Evolutionary conservation across 2,113 vertebrate species (phyloP).

Genomic region (Ceyx cyanopectus): DNA sequence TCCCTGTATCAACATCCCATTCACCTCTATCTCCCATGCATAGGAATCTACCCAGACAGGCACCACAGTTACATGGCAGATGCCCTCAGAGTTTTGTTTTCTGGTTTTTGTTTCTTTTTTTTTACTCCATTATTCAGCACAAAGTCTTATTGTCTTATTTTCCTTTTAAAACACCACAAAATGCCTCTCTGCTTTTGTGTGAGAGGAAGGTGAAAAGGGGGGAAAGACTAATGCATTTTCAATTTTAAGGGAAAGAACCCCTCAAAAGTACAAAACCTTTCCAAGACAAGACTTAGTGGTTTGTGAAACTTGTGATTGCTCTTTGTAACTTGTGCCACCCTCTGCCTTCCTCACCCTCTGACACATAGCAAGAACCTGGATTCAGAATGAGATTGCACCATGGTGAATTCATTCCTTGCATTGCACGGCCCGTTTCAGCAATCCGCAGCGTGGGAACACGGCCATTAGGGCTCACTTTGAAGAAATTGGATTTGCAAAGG

Average conservation of each 20-base stretch:
- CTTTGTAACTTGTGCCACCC: background rate
- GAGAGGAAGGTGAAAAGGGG: background rate
- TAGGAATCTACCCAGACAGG: background rate
- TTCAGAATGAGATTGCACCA: constrained; percentile 62
- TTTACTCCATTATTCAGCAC: background rate
- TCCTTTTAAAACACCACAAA: background rate
- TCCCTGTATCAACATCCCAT: background rate
- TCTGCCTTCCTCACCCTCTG: constrained; percentile 55
- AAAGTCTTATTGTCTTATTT: background rate
- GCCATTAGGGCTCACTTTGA: constrained; percentile 49
- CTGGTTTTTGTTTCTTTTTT: background rate
- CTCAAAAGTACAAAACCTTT: background rate
- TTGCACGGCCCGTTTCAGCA: constrained; percentile 45
- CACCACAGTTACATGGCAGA: background rate
- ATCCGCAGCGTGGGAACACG: constrained; percentile 55
- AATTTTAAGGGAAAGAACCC: background rate
- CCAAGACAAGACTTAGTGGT: background rate
- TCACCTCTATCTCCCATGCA: background rate
- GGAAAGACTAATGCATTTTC: background rate
- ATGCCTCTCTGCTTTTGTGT: background rate
- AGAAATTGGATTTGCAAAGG: constrained; percentile 69
- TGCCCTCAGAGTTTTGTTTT: background rate
- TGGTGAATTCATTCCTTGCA: constrained; percentile 65
- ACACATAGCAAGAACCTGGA: constrained; percentile 50
- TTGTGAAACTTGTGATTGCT: constrained; percentile 8